Evolutionary conservation across 2,888 invertebrate species (phyloP), one percentile per base, ranked within the genome.

Genomic region (Chesias legatella): DNA sequence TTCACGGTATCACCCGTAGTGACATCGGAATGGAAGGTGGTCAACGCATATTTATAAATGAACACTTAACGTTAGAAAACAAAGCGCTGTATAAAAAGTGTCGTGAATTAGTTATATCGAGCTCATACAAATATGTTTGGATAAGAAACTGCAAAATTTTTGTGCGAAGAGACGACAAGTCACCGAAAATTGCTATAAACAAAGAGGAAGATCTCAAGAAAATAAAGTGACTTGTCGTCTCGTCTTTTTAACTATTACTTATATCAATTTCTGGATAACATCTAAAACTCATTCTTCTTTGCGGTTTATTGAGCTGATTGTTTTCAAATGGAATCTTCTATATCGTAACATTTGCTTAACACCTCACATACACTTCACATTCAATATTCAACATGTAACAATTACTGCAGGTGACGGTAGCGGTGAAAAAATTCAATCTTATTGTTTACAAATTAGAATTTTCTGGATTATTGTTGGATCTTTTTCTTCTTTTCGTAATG

Each of bases 131-230:
- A n/a, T 33, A 33, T n/a, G 13, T 33, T 2, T 33, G 33, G 33
- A 24, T 32, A 1, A 32, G 23, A 13, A 32, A 32, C 6, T 32
- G 25, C 25, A 51, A n/a, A n/a, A n/a, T n/a, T n/a, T n/a, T n/a
- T n/a, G n/a, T n/a, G n/a, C n/a, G n/a, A n/a, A n/a, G n/a, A 37
- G 43, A 37, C 27, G 24, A 33, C 36, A 43, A 47, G 10, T 37
- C 36, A 7, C 30, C 36, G 26, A 37, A 37, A 37, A 37, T 30
- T 30, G n/a, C 10, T 1, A 37, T 37, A 37, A 37, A 25, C 36
- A 29, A 24, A 13, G 13, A 29, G 6, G 7, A 11, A 28, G 35
- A 36, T 17, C 17, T 36, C 6, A 1, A 2, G 30, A 37, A 37
- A 37, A 37, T 30, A 23, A 37, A 30, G 25, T 37, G 25, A 30